Base-by-base conservation (phyloP, 2,797 vertebrate species). In the Agapornis canus region DNA sequence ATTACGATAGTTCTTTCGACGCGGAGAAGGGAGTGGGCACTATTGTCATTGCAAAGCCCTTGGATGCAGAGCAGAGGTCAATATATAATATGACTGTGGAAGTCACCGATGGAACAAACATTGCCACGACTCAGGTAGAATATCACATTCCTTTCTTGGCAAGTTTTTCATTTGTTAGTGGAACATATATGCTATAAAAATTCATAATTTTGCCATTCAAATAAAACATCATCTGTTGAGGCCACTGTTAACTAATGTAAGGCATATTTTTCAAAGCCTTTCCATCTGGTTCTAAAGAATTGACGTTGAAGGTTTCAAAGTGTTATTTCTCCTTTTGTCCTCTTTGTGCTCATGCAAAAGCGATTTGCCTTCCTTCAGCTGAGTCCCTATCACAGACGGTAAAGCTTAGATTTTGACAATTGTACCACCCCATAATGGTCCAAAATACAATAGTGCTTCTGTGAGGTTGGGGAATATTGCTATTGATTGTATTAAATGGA, bases 21-120 rank as follows among this genome's bases (percentile, higher is more conserved):
- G 98, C 98, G 59, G 98, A 99, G 96, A 99, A 99, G 96, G 98
- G 98, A 35, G 97, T 98, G 39, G 99, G 99, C 31, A 99, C 99
- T 77, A 98, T 99, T 97, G 97, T 99, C 95, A 99, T 99, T 35
- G 99, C 99, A 76, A 99, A 98, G 92, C 98, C 98, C 76, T 95
- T 99, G 97, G 99, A 99, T 66, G 99, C 99, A 16, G 99, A 99
- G 92, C 98, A 99, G 94, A 98, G 98, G 81, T 98, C 98, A 59
- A 97, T 98, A 94, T 99, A 99, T 97, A 99, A 99, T 94, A 98
- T 99, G 97, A 99, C 98, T 9, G 98, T 99, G 95, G 98, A 99
- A 94, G 99, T 98, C 96, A 99, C 98, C 20, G 99, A 99, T 52
- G 99, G 99, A 78, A 99, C 98, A 91, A 99, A 98, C 90, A 95